Evolutionary conservation across 37 sponge, comb jelly and placozoan genomes (phyloP).

Genomic region (Spongilla lacustris): DNA sequence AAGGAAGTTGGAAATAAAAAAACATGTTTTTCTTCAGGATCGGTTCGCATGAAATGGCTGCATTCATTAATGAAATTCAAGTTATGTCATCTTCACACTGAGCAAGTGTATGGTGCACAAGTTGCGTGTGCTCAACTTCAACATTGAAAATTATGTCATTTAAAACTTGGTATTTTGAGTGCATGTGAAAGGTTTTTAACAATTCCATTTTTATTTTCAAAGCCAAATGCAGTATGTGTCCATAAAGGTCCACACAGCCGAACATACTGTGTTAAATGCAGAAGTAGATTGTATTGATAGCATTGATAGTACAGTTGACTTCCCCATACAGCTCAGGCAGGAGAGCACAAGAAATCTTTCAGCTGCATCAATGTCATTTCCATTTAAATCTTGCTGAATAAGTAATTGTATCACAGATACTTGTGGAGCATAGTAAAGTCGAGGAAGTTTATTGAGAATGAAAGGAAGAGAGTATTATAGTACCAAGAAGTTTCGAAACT

Average conservation of each 20-base stretch:
- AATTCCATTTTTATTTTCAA: conserved; percentile 11
- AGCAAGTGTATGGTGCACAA: too few species aligned
- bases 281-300: background rate
- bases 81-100: too few species aligned
- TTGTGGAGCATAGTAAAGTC: background rate
- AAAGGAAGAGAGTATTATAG: conserved; percentile 10
- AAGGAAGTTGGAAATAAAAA: too few species aligned
- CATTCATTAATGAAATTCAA: too few species aligned
- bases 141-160: too few species aligned
- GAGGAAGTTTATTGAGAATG: background rate
- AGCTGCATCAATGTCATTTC: background rate
- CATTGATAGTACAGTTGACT: background rate
- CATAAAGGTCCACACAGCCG: conserved; percentile 9
- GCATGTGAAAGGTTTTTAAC: background rate
- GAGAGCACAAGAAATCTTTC: background rate
- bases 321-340: background rate
- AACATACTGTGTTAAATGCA: conserved; percentile 9
- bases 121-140: too few species aligned
- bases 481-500: background rate
- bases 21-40: too few species aligned
- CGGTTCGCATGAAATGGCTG: too few species aligned
- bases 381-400: background rate
- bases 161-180: too few species aligned
- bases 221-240: conserved; percentile 7
- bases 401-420: conserved; percentile 16